These are phyloP conservation scores for Drosophila kurseongensis DNA, from an alignment of 1,140 invertebrate genomes.

Conservation along the genomic window DNA sequence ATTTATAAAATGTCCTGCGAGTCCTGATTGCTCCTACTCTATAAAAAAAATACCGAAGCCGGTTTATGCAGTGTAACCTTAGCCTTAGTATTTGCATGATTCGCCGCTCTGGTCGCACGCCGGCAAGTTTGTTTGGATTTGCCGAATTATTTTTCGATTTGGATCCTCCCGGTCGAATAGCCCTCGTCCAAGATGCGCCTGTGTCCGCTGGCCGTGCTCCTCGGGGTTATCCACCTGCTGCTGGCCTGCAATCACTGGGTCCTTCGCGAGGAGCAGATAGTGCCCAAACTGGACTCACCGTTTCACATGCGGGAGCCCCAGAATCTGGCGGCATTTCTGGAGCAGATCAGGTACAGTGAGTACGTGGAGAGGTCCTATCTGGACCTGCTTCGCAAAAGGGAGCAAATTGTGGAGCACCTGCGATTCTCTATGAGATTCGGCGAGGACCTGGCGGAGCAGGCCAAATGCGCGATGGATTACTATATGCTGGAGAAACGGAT, in stretches of 20 bases:
- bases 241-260: conserved; percentile 78
- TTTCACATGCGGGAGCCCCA: conserved; percentile 92
- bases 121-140: conserved; percentile 7
- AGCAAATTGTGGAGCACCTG: conserved; percentile 75
- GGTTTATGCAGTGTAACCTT: not conserved
- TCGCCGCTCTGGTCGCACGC: not conserved
- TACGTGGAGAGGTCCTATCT: conserved; percentile 73
- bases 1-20: too few species aligned
- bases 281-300: conserved; percentile 88
- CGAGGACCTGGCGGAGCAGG: conserved; percentile 76
- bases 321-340: conserved; percentile 92
- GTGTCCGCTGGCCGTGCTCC: conserved; percentile 37
- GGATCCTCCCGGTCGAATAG: not conserved
- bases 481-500: conserved; percentile 72
- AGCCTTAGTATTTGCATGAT: not conserved
- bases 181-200: conserved; percentile 41
- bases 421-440: conserved; percentile 72
- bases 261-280: conserved; percentile 72
- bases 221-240: conserved; percentile 52
- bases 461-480: conserved; percentile 77
- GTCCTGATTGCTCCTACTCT: too few species aligned
- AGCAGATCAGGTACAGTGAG: conserved; percentile 88
- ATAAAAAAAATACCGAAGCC: not conserved
- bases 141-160: not conserved
- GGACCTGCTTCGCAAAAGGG: conserved; percentile 68